These are phyloP conservation scores for Speoplatyrhinus poulsoni DNA, from an alignment of 2,113 vertebrate genomes.

Conservation along the genomic window DNA sequence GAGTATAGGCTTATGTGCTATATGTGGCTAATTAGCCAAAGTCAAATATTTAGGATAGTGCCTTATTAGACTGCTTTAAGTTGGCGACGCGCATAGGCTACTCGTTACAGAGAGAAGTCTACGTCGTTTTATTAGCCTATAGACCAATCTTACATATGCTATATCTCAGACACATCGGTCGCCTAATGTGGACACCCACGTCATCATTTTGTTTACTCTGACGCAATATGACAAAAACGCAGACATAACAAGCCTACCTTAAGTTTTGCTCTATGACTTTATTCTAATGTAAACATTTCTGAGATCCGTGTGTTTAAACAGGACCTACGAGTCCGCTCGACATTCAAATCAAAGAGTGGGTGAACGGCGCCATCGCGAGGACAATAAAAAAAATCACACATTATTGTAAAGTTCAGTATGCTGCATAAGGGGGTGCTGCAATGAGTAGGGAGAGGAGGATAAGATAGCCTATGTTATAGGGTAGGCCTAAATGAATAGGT, in stretches of 20 bases:
- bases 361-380: slow-evolving; percentile 66
- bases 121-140: slow-evolving; percentile 2
- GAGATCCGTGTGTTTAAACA: slow-evolving; percentile 22
- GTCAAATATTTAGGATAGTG: not conserved
- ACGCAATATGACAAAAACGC: slow-evolving; percentile 72
- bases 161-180: no score
- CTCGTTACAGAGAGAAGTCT: slow-evolving; percentile 1
- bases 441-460: not conserved
- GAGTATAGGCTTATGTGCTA: not conserved
- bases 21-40: not conserved
- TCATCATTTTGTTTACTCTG: slow-evolving; percentile 64
- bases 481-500: not conserved
- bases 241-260: slow-evolving; percentile 41
- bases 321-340: not conserved
- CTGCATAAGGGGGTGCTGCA: not conserved
- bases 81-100: not conserved
- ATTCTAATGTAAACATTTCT: slow-evolving; percentile 33
- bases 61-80: not conserved
- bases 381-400: not conserved
- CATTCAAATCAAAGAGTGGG: slow-evolving; percentile 14
- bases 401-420: not conserved
- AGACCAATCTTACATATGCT: no score
- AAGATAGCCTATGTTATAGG: not conserved
- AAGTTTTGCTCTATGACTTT: slow-evolving; percentile 28
- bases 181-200: slow-evolving; percentile 21